These are phyloP conservation scores for Aplochiton taeniatus DNA, from an alignment of 2,797 vertebrate genomes.

Conservation along the genomic window DNA sequence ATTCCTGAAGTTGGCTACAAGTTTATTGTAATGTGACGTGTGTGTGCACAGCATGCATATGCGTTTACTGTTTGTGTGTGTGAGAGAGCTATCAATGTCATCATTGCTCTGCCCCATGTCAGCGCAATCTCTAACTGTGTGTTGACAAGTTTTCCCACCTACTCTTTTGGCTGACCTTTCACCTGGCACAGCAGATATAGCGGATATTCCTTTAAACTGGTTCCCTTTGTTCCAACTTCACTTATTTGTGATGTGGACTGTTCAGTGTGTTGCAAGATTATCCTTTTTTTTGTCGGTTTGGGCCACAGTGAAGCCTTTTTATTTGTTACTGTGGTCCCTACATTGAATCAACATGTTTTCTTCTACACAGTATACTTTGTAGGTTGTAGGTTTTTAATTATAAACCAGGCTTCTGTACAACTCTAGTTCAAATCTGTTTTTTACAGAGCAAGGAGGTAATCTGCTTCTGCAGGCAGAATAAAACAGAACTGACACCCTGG, in stretches of 20 bases:
- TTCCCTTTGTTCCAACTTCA: background rate
- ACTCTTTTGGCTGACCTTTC: conserved; percentile 5
- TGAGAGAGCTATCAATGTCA: background rate
- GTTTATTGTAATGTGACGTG: background rate
- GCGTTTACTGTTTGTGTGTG: background rate
- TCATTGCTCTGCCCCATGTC: background rate
- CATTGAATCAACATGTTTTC: too few species aligned
- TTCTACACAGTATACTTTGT: too few species aligned
- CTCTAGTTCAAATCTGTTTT: conserved; percentile 32
- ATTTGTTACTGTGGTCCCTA: too few species aligned
- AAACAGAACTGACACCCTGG: conserved; percentile 24
- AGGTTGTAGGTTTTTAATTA: conserved; percentile 13
- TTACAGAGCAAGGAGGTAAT: conserved; percentile 41
- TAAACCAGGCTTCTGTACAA: conserved; percentile 19
- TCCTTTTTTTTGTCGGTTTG: background rate
- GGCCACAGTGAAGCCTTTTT: too few species aligned
- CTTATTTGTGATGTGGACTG: background rate
- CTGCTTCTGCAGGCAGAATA: conserved; percentile 39
- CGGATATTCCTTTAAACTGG: conserved; percentile 1
- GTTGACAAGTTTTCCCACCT: background rate
- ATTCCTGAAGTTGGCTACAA: background rate
- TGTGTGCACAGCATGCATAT: background rate
- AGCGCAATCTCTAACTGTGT: background rate
- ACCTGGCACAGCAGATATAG: conserved; percentile 9
- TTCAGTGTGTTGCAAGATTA: background rate